Evolutionary conservation across 1,140 invertebrate genomes (phyloP).

Genomic region (Periplaneta americana): DNA sequence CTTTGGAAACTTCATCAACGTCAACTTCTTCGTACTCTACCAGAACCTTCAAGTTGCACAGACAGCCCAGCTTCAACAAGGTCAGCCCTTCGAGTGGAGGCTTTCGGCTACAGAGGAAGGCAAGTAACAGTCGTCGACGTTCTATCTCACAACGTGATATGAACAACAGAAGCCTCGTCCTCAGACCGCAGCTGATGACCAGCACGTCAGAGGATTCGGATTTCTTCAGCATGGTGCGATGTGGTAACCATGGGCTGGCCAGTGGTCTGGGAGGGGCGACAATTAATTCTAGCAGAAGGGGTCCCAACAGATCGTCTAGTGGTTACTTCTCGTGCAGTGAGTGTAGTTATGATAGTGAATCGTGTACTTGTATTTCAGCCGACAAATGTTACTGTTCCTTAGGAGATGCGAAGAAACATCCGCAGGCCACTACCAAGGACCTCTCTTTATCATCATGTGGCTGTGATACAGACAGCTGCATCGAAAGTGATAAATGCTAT

Average conservation of each 20-base stretch:
- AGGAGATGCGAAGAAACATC: constrained; percentile 15
- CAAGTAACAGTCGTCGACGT: not conserved
- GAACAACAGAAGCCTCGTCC: constrained; percentile 20
- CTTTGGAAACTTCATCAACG: not conserved
- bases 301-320: constrained; percentile 39
- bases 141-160: not conserved
- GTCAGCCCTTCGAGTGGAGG: not conserved
- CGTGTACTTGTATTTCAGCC: constrained; percentile 64
- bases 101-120: not conserved
- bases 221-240: constrained; percentile 47
- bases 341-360: constrained; percentile 75
- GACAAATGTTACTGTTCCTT: constrained; percentile 73
- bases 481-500: constrained; percentile 85
- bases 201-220: constrained; percentile 60
- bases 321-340: constrained; percentile 80
- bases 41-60: not conserved
- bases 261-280: not conserved
- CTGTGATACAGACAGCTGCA: constrained; percentile 81
- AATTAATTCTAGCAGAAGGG: not conserved
- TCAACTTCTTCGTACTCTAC: not conserved
- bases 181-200: constrained; percentile 25
- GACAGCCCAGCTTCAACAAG: not conserved
- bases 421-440: not conserved
- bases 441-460: constrained; percentile 40
- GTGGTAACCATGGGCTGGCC: not conserved